Evolutionary conservation across 2,797 vertebrate genomes (phyloP).

Genomic region (Pseudotriccus pelzelni): DNA sequence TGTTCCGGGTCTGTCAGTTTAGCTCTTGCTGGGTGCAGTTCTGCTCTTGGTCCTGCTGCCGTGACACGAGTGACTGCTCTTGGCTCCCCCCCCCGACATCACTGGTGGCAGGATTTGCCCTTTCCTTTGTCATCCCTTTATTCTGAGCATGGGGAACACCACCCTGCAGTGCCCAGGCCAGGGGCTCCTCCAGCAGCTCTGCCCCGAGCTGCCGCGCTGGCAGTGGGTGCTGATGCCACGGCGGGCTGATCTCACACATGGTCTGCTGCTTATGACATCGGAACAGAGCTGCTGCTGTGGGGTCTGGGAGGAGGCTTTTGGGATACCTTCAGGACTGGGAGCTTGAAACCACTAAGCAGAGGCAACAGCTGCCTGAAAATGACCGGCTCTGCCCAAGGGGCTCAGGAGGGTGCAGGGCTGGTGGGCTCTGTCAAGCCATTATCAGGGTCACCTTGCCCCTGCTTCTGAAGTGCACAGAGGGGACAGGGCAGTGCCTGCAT

Average conservation of each 20-base stretch:
- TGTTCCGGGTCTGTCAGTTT: not conserved
- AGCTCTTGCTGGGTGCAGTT: not conserved
- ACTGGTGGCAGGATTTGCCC: not conserved
- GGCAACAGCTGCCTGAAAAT: not conserved
- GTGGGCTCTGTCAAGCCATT: not conserved
- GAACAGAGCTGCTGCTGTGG: not conserved
- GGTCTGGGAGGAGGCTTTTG: not conserved
- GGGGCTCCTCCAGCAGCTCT: accelerated
- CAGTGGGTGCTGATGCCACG: not conserved
- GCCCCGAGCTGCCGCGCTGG: not conserved
- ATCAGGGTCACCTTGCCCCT: not conserved
- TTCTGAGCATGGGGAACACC: not conserved
- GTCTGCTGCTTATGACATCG: not conserved
- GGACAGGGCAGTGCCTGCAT: not conserved
- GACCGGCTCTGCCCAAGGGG: not conserved
- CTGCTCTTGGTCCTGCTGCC: not conserved
- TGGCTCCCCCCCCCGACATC: not conserved
- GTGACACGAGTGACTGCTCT: not conserved
- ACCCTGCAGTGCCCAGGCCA: not conserved
- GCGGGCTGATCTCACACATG: accelerated
- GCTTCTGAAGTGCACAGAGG: accelerated
- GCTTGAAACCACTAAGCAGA: not conserved
- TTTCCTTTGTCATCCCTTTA: not conserved
- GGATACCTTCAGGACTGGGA: not conserved
- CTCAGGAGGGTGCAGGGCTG: not conserved